These are phyloP conservation scores for Allobates femoralis DNA, from an alignment of 2,797 vertebrate species.

Conservation along the genomic window DNA sequence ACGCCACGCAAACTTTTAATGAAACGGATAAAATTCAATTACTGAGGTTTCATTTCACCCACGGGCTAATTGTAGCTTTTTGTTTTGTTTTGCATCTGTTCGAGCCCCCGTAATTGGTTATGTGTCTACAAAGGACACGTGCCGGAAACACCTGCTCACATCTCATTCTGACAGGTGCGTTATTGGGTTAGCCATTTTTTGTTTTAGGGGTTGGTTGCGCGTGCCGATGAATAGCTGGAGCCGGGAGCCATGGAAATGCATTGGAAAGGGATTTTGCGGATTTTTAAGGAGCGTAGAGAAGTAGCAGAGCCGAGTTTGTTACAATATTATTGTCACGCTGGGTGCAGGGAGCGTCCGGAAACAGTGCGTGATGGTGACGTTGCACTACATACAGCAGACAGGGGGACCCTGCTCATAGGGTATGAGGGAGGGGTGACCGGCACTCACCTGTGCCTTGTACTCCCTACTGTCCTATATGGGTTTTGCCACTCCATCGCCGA, in stretches of 20 bases:
- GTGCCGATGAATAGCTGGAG: not conserved
- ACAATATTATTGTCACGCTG: too few species aligned
- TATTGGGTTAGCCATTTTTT: not conserved
- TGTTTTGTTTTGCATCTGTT: constrained; percentile 52
- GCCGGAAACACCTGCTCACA: constrained; percentile 35
- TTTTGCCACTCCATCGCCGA: too few species aligned
- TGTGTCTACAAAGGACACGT: constrained; percentile 22
- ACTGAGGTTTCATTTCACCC: constrained; percentile 55
- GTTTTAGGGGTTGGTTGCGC: not conserved
- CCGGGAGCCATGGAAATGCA: not conserved
- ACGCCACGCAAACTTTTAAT: constrained; percentile 50
- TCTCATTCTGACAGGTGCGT: constrained; percentile 14
- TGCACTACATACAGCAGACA: too few species aligned
- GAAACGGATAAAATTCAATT: constrained; percentile 62
- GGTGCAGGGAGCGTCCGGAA: too few species aligned
- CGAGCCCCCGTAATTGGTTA: constrained; percentile 39
- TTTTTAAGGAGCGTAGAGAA: not conserved
- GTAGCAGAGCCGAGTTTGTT: not conserved
- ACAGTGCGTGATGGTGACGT: too few species aligned
- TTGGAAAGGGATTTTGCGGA: not conserved
- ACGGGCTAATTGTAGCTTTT: constrained; percentile 54
- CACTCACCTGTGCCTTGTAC: too few species aligned
- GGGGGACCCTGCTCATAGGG: too few species aligned
- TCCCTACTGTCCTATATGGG: too few species aligned
- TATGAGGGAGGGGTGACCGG: too few species aligned